Evolutionary conservation across 2,797 vertebrate species (phyloP).

Genomic region (Arremon aurantiirostris): DNA sequence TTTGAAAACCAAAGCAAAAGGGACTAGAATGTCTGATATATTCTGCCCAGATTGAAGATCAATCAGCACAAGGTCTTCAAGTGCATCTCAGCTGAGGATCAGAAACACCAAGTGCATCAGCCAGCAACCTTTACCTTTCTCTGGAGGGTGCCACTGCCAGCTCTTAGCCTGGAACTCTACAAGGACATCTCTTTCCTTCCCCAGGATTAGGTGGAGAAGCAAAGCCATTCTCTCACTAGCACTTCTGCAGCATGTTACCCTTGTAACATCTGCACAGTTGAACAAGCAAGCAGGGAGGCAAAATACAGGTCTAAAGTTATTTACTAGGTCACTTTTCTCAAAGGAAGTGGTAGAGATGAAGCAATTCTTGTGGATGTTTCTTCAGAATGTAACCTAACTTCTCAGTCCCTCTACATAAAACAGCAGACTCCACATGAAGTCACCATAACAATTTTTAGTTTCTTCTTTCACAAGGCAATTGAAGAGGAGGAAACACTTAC

Average conservation of each 20-base stretch:
- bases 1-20: neutral
- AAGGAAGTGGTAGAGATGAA: constrained; percentile 46
- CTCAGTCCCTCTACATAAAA: neutral
- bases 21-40: neutral
- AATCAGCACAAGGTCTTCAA: neutral
- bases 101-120: neutral
- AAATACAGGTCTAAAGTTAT: neutral
- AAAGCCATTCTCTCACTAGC: neutral
- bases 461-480: neutral
- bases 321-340: neutral
- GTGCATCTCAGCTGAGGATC: neutral
- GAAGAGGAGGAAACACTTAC: constrained; percentile 72
- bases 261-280: neutral
- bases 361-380: constrained; percentile 36
- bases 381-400: neutral
- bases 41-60: neutral
- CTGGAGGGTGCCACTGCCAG: neutral
- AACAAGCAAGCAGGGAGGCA: neutral
- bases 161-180: neutral
- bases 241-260: neutral
- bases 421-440: neutral
- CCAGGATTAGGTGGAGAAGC: neutral
- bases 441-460: neutral
- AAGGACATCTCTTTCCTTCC: neutral
- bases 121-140: neutral